Evolutionary conservation across 1,140 invertebrate species (phyloP).

Genomic region (Amyelois transitella): DNA sequence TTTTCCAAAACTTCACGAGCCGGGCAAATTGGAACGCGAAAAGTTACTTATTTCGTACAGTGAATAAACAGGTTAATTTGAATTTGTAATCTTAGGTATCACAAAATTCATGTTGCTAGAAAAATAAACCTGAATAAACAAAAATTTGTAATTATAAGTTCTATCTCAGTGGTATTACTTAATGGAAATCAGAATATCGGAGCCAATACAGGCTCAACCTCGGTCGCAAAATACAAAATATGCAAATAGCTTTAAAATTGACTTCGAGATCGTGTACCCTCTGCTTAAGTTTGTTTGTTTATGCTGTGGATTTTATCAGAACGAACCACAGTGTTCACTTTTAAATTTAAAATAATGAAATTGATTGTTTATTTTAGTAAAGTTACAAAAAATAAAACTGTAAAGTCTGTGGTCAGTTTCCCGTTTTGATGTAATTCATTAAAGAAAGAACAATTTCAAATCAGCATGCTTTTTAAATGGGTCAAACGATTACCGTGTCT

Average conservation of each 20-base stretch:
- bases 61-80: background rate
- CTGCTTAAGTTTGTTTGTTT: background rate
- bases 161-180: background rate
- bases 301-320: background rate
- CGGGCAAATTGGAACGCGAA: too few relatives aligned
- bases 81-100: too few relatives aligned
- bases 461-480: too few relatives aligned
- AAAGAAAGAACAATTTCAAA: too few relatives aligned
- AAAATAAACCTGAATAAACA: background rate
- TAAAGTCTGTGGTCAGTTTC: too few relatives aligned
- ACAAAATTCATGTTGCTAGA: background rate
- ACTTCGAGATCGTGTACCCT: constrained; percentile 16
- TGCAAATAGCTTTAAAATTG: constrained; percentile 41
- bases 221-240: constrained; percentile 27
- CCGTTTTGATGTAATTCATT: too few relatives aligned
- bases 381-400: too few relatives aligned
- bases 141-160: background rate
- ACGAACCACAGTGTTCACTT: background rate
- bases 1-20: too few relatives aligned
- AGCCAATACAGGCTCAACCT: constrained; percentile 8
- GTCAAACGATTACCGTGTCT: too few relatives aligned
- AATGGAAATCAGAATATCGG: constrained; percentile 3
- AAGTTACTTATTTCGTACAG: too few relatives aligned
- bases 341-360: background rate
- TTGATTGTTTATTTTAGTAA: too few relatives aligned